Percentiles rank a stretch among this genome's conserved stretches.
Evolutionary conservation across 2,113 vertebrate species (phyloP).

Genomic region (Podilymbus podiceps): DNA sequence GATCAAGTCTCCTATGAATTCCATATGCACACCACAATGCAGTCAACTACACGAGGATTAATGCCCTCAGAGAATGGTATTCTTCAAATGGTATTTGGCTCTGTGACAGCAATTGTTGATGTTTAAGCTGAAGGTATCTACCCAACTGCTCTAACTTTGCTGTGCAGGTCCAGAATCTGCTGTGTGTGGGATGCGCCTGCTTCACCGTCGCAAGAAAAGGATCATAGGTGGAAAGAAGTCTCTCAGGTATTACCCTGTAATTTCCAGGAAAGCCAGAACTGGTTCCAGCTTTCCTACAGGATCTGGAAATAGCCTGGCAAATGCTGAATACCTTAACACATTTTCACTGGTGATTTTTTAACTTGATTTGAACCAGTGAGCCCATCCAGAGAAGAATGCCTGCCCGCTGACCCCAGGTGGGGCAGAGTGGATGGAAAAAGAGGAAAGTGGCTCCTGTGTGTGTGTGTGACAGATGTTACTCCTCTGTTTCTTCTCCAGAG

Average conservation of each 20-base stretch:
- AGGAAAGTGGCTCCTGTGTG: not conserved
- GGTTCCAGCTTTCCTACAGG: not conserved
- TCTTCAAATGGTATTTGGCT: not conserved
- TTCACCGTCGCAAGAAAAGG: constrained; percentile 74
- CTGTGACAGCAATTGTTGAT: not conserved
- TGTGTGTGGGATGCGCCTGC: constrained; percentile 64
- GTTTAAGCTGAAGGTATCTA: not conserved
- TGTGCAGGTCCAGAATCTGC: constrained; percentile 42
- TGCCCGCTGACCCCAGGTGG: not conserved
- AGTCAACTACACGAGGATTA: not conserved
- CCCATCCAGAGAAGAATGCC: not conserved
- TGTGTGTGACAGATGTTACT: not conserved
- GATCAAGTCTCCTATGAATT: not conserved
- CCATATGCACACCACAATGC: not conserved
- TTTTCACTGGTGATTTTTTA: not conserved
- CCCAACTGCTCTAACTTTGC: not conserved
- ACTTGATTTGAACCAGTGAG: not conserved
- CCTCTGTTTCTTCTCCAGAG: constrained; percentile 68
- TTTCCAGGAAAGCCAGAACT: not conserved
- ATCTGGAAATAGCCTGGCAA: not conserved
- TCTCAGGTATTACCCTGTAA: constrained; percentile 72
- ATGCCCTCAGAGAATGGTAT: not conserved
- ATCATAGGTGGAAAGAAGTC: constrained; percentile 82
- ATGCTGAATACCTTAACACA: not conserved
- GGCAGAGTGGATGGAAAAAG: not conserved